Conservation (phyloP, 1,140 invertebrate species). For the Aricia agestis region DNA sequence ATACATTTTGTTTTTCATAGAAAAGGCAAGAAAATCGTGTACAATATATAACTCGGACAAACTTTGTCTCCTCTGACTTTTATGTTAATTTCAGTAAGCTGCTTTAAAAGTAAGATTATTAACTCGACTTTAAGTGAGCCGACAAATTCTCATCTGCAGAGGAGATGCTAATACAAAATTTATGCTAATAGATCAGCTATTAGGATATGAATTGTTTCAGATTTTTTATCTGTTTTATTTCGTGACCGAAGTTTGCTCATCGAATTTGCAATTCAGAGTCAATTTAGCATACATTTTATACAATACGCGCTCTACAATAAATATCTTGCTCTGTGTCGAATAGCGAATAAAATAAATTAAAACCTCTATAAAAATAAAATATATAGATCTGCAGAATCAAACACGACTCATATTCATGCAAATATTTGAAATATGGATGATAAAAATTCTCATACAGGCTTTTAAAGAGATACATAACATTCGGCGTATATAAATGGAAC, state of each 20-base stretch:
- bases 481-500: constrained; percentile 5
- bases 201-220: neutral
- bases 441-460: neutral
- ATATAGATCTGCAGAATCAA: neutral
- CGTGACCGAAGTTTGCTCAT: neutral
- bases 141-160: constrained; percentile 3
- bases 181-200: neutral
- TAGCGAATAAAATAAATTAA: neutral
- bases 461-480: neutral
- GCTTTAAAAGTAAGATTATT: constrained; percentile 15
- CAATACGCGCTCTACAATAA: neutral
- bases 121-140: constrained; percentile 6
- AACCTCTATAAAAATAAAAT: neutral
- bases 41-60: neutral
- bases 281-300: neutral
- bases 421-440: neutral
- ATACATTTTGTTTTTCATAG: neutral
- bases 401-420: neutral
- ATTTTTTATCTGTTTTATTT: neutral
- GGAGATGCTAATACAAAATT: constrained; percentile 1
- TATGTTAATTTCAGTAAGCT: constrained; percentile 15
- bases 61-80: constrained; percentile 8
- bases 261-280: neutral
- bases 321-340: neutral
- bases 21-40: neutral